These are phyloP conservation scores for Vannuccia rotundouncinata DNA, from an alignment of 2,888 invertebrate genomes.

Conservation along the genomic window DNA sequence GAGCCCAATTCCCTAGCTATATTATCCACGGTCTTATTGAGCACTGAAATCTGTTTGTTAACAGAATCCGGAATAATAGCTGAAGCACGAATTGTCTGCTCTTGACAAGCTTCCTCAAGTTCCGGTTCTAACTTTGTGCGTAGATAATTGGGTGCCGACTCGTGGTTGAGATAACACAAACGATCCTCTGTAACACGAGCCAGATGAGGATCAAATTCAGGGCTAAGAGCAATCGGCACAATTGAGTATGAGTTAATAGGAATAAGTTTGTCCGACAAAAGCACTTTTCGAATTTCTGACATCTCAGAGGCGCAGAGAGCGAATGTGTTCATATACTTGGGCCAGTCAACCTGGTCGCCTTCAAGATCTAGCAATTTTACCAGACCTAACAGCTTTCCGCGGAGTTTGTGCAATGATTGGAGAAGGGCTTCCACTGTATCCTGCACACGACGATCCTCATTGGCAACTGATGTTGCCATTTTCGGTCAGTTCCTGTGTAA, in stretches of 20 bases:
- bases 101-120: constrained; percentile 1
- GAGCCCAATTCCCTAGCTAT: neutral
- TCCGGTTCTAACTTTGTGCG: constrained; percentile 24
- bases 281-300: neutral
- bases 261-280: constrained; percentile 13
- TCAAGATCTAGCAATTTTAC: neutral
- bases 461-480: neutral
- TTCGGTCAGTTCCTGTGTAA: constrained; percentile 1
- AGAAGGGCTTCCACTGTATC: constrained; percentile 14
- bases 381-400: neutral
- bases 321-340: neutral
- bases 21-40: neutral
- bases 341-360: constrained; percentile 12
- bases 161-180: constrained; percentile 10
- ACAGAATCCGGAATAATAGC: neutral
- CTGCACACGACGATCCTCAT: neutral
- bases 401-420: neutral
- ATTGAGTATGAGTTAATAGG: neutral
- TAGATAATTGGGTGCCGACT: constrained; percentile 27
- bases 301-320: constrained; percentile 11
- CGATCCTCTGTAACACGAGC: neutral
- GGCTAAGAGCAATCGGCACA: constrained; percentile 3
- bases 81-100: neutral
- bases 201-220: constrained; percentile 12
- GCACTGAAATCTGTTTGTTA: neutral